Evolutionary conservation across 2,113 vertebrate genomes (phyloP).

Genomic region (Pholis gunnellus): DNA sequence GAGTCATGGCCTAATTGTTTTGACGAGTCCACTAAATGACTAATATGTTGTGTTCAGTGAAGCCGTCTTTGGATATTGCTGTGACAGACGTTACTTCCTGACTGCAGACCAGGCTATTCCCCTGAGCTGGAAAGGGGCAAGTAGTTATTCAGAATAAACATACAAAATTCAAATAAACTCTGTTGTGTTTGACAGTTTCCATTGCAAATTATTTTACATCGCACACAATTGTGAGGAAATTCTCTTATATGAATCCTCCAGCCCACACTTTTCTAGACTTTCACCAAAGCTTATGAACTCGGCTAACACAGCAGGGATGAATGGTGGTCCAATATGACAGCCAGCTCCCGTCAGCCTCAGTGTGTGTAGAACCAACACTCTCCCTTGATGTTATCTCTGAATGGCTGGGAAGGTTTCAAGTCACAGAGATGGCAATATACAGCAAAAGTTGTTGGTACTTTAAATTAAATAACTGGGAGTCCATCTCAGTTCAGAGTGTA

Average conservation of each 20-base stretch:
- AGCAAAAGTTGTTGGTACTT: slow-evolving; percentile 9
- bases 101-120: slow-evolving; percentile 7
- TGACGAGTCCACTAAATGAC: slow-evolving; percentile 31
- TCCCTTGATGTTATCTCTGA: slow-evolving; percentile 22
- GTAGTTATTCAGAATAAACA: slow-evolving; percentile 9
- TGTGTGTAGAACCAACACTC: slow-evolving; percentile 5
- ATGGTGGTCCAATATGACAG: slow-evolving; percentile 26
- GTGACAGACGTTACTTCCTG: not conserved
- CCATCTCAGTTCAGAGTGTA: slow-evolving; percentile 30
- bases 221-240: not conserved
- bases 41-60: slow-evolving; percentile 30
- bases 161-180: not conserved
- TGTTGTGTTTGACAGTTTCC: not conserved
- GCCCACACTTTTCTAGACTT: slow-evolving; percentile 1
- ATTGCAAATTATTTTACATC: not conserved
- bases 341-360: slow-evolving; percentile 18
- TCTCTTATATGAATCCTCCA: not conserved
- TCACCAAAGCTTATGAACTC: slow-evolving; percentile 21
- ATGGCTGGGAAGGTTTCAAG: slow-evolving; percentile 33
- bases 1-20: slow-evolving; percentile 45
- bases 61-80: slow-evolving; percentile 16
- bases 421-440: slow-evolving; percentile 30
- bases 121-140: not conserved
- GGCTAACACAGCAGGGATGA: slow-evolving; percentile 34
- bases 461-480: slow-evolving; percentile 42